Evolutionary conservation across 2,888 invertebrate species (phyloP), one percentile per base, ranked within the genome.

Genomic region (Yponomeuta sedellus): DNA sequence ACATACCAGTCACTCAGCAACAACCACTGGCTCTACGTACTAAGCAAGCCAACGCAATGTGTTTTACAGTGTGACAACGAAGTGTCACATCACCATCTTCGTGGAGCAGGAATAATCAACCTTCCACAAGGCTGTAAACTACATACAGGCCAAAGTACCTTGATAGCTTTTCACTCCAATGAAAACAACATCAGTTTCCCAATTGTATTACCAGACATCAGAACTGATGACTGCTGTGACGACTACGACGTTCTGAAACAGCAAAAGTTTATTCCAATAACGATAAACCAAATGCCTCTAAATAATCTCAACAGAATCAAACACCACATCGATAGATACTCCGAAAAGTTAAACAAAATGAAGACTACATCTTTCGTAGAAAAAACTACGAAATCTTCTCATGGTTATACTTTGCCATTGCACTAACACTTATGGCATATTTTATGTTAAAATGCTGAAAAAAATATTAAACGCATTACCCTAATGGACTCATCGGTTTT

Each of bases 1-100:
- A 61, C 59, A 4, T 67, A 64, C 52, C 39, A 64, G 22, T 20
- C 58, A 11, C 22, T 66, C 25, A 19, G 44, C 11, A 40, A 52
- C 19, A 67, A 67, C 12, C 56, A 66, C 12, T 67, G 67, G 66
- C 11, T 66, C 10, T 66, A 59, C 57, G 59, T 66, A 6, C 39
- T 64, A 4, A 57, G 28, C 20, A 12, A 58, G 10, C 16, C 22
- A 28, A 61, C 63, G 22, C 62, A n/a, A 40, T 56, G 63, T n/a
- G n/a, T n/a, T n/a, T n/a, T n/a, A 65, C 56, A 12, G 34, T 12
- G 39, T n/a, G 20, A 0, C n/a, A 62, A 57, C 25, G 28, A 11
- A 44, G 44, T 44, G 10, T 40, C 62, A 12, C 59, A 65, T 39
- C 34, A 63, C 12, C 22, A 67, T 19, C 20, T 67, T 22, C 11